Evolutionary conservation across 2,113 vertebrate species (phyloP).

Genomic region (Strix uralensis): DNA sequence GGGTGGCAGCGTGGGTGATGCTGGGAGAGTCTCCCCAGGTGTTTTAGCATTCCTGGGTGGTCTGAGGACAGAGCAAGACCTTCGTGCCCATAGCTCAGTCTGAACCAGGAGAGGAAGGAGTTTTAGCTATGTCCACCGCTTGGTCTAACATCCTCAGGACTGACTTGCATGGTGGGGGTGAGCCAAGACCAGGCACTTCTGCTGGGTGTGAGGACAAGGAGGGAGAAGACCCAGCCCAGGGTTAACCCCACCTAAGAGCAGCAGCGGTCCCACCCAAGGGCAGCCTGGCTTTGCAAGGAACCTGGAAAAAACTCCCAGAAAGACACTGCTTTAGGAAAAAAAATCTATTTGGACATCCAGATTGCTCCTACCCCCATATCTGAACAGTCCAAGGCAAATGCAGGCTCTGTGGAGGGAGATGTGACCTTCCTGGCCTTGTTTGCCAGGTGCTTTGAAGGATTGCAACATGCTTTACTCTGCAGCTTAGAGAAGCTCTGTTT

Average conservation of each 20-base stretch:
- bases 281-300: neutral
- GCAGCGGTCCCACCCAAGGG: neutral
- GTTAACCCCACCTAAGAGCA: neutral
- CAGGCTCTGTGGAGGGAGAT: neutral
- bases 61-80: neutral
- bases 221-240: neutral
- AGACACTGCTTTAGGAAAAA: neutral
- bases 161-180: rapidly evolving
- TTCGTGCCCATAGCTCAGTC: rapidly evolving
- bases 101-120: neutral
- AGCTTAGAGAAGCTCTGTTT: neutral
- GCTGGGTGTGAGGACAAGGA: neutral
- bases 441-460: neutral
- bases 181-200: neutral
- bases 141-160: neutral
- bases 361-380: neutral
- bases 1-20: neutral
- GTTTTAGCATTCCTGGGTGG: neutral
- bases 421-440: neutral
- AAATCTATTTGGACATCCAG: neutral
- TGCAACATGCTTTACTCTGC: neutral
- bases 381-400: neutral
- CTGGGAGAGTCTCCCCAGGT: neutral
- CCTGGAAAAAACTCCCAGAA: neutral
- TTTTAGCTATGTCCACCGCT: neutral